A percentile compares a stretch with the other conserved stretches of the same genome.
Evolutionary conservation across 2,888 invertebrate species (phyloP).

Genomic region (Drosophila emarginata): DNA sequence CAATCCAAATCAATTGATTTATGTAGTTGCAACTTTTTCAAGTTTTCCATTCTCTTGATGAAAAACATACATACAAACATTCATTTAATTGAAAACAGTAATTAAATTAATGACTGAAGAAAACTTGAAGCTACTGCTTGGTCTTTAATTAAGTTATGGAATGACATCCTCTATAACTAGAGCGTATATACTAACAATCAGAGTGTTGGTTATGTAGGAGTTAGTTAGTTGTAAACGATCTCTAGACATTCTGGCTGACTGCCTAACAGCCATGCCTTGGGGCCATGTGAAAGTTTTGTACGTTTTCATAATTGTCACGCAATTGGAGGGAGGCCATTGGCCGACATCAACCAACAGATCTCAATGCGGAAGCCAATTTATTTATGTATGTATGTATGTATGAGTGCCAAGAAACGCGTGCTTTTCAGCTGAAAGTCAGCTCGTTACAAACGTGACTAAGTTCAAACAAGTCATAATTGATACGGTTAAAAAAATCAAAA

Average conservation of each 20-base stretch:
- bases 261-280: background rate
- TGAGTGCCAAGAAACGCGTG: slow-evolving; percentile 9
- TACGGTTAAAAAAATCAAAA: background rate
- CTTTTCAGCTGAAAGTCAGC: background rate
- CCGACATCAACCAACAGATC: slow-evolving; percentile 16
- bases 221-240: background rate
- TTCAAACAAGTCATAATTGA: background rate
- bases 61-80: background rate
- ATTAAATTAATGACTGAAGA: slow-evolving; percentile 69
- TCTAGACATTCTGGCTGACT: slow-evolving; percentile 45
- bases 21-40: slow-evolving; percentile 50
- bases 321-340: slow-evolving; percentile 21
- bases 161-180: slow-evolving; percentile 36
- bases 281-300: slow-evolving; percentile 33
- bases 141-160: slow-evolving; percentile 65
- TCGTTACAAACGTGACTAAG: background rate
- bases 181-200: slow-evolving; percentile 17
- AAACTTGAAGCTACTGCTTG: slow-evolving; percentile 32
- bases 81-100: slow-evolving; percentile 67
- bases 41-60: slow-evolving; percentile 29
- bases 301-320: slow-evolving; percentile 29
- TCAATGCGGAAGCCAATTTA: slow-evolving; percentile 38
- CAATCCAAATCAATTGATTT: slow-evolving; percentile 73
- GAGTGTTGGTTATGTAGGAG: background rate
- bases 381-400: background rate